These are phyloP conservation scores for Poicephalus gulielmi DNA, from an alignment of 2,113 vertebrate genomes.

Conservation along the genomic window DNA sequence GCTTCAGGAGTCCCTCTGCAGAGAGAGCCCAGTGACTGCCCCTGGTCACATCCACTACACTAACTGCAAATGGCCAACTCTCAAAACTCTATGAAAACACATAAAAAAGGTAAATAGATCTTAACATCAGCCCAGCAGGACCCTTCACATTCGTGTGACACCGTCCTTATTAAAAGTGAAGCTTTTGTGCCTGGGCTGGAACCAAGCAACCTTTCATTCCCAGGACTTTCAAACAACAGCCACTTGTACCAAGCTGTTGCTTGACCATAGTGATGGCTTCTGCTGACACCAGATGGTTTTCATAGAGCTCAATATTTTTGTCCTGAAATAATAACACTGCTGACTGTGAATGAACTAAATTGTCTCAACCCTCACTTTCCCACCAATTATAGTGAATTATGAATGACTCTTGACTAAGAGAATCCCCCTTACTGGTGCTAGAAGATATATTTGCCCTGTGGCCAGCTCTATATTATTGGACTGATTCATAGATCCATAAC, in stretches of 20 bases:
- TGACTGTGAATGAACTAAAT: conserved; percentile 44
- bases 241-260: neutral
- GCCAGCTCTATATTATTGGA: neutral
- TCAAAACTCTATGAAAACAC: neutral
- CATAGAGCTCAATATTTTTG: conserved; percentile 8
- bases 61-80: rapidly evolving
- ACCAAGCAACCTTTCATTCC: neutral
- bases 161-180: neutral
- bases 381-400: conserved; percentile 65
- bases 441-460: conserved; percentile 49
- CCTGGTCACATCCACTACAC: rapidly evolving
- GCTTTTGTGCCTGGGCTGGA: neutral
- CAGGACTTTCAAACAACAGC: neutral
- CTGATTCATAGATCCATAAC: conserved; percentile 66
- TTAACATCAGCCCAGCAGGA: neutral
- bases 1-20: neutral
- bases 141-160: rapidly evolving
- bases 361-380: conserved; percentile 39
- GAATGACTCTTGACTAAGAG: conserved; percentile 6
- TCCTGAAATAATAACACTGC: conserved; percentile 21
- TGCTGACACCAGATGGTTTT: conserved; percentile 52
- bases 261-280: neutral
- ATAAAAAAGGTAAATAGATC: neutral
- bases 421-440: conserved; percentile 23
- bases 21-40: neutral